Evolutionary conservation across 2,888 invertebrate genomes (phyloP), one percentile per base, ranked within the genome.

Genomic region (Lissocephala sabroskyi): DNA sequence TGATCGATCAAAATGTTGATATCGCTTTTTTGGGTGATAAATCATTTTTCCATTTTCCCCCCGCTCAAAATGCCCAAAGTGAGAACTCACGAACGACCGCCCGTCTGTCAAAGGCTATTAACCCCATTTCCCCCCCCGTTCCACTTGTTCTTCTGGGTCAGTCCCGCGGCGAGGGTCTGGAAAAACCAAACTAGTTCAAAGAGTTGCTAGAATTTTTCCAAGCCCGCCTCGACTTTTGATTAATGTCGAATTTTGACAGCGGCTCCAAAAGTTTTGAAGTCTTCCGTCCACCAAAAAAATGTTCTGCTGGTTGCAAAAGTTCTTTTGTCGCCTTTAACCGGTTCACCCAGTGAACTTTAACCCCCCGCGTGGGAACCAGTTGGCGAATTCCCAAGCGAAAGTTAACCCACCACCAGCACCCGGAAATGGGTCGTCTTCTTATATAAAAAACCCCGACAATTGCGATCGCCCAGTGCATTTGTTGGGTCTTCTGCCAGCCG

Each of bases 161-260:
- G 53, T 42, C 49, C 41, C 62, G 11, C n/a, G n/a, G n/a, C n/a
- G 11, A 17, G 13, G 26, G 3, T 11, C n/a, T 37, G 18, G 37
- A n/a, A 10, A 10, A 16, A 3, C 10, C 14, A 30, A 17, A 17
- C n/a, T 17, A 9, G 17, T 37, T 37, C 23, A 23, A n/a, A 33
- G 9, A 62, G 57, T 59, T 62, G 59, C n/a, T n/a, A n/a, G n/a
- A n/a, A n/a, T 63, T 60, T 56, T 52, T 47, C 47, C 58, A 62
- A 58, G 56, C 50, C 56, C 10, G 35, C 35, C 55, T 73, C 49
- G 57, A 70, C 73, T 71, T 71, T 65, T 71, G 71, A 71, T 71
- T 71, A 75, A 71, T 71, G 65, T 50, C 73, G n/a, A 62, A 58
- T 71, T 71, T 71, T 71, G 71, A 71, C 71, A 71, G 75, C 75